Percentiles rank a stretch among this genome's conserved stretches.
phyloP scores from a whole-genome alignment of 2,797 vertebrate species.

The Sebastes hubbsi region DNA sequence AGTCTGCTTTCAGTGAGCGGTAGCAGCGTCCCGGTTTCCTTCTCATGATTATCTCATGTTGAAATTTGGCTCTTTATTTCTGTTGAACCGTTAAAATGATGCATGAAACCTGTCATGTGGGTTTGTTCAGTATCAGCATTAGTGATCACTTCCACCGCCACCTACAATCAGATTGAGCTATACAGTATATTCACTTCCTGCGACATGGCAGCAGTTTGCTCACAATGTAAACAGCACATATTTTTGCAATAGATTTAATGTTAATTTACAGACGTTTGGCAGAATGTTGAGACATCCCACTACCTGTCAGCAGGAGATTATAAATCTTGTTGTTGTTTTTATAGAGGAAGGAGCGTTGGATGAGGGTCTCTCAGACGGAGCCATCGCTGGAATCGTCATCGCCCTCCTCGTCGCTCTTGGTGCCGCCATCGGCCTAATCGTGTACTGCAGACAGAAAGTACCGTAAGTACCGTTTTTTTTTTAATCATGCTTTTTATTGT shows the following conservation, averaged over 20 bases:
- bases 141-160: no score
- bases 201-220: no score
- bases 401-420: slow-evolving; percentile 59
- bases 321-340: neutral
- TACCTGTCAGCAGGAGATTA: neutral
- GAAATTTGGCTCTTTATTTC: neutral
- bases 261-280: no score
- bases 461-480: slow-evolving; percentile 70
- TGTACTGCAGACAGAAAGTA: slow-evolving; percentile 69
- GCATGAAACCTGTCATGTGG: neutral
- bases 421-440: slow-evolving; percentile 34
- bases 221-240: neutral
- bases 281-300: neutral
- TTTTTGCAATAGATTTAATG: no score
- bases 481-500: no score
- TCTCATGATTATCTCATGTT: neutral
- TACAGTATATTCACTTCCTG: no score
- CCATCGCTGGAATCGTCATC: slow-evolving; percentile 82
- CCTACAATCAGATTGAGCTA: no score
- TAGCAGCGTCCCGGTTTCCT: neutral
- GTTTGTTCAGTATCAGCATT: no score
- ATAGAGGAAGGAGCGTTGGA: slow-evolving; percentile 49
- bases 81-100: neutral
- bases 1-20: neutral
- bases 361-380: slow-evolving; percentile 76